Evolutionary conservation across 2,888 invertebrate species (phyloP), one percentile per base, ranked within the genome.

Genomic region (Napeogenes sylphis): DNA sequence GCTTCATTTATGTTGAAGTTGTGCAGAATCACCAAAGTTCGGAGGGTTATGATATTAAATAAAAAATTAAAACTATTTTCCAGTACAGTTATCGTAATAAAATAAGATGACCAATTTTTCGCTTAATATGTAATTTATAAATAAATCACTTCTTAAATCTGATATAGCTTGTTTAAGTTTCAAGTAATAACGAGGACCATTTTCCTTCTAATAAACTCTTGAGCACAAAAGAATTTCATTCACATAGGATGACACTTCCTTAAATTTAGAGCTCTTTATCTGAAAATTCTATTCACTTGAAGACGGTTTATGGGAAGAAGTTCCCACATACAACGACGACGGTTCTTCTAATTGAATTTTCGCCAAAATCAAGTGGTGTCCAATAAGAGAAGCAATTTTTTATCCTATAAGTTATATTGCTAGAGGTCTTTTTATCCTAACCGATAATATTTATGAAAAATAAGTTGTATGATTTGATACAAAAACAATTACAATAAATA

Each of bases 231-330:
- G 51, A 51, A 30, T 51, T 51, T 51, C n/a, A 21, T 30, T 51
- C 51, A 51, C 51, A 51, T 30, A 21, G 51, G 51, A 51, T 51
- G 51, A 30, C 51, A 51, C 51, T 51, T 12, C 51, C 51, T 51
- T 51, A 51, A 51, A 51, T 51, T 51, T 51, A 51, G 51, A 51
- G 51, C 51, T 30, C 51, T 51, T 51, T 51, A 51, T 47, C 47
- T 47, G 47, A 47, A 47, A 13, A 47, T 51, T 51, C 51, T 51
- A 51, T 51, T 51, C 51, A 51, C 51, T 51, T 51, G 30, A 51
- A 51, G 51, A 51, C 21, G 30, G 30, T 51, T 51, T 51, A 51
- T 51, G 51, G 51, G 51, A 51, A 30, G 51, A 51, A 30, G 51
- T 51, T 8, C 51, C 51, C 51, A 51, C 51, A 51, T 30, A 51